Evolutionary conservation across 1,140 invertebrate species (phyloP).

Genomic region (Epicauta chinensis): DNA sequence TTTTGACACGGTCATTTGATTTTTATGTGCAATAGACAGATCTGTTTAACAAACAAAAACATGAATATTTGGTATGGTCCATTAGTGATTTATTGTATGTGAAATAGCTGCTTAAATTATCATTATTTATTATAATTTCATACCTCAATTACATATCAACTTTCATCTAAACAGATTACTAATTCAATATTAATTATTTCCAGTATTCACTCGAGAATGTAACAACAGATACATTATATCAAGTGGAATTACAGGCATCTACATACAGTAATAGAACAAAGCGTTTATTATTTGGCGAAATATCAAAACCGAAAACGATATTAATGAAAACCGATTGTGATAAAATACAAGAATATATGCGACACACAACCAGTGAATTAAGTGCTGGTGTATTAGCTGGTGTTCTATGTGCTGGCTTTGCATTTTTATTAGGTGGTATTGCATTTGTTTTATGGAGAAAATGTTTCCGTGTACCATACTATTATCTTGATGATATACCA

Average conservation of each 20-base stretch:
- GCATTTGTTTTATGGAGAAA: slow-evolving; percentile 73
- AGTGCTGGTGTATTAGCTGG: slow-evolving; percentile 67
- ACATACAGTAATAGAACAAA: slow-evolving; percentile 61
- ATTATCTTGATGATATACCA: slow-evolving; percentile 73
- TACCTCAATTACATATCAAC: too few relatives aligned
- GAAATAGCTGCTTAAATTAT: too few relatives aligned
- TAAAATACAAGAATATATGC: slow-evolving; percentile 51
- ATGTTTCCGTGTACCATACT: slow-evolving; percentile 78
- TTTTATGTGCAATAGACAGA: too few relatives aligned
- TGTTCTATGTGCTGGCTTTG: slow-evolving; percentile 65
- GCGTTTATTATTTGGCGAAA: slow-evolving; percentile 59
- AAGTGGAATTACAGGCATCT: slow-evolving; percentile 65
- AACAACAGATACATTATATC: slow-evolving; percentile 66
- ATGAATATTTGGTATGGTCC: too few relatives aligned
- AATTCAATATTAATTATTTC: too few relatives aligned
- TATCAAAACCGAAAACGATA: slow-evolving; percentile 58
- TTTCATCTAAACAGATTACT: too few relatives aligned
- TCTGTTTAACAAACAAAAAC: too few relatives aligned
- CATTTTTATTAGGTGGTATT: slow-evolving; percentile 62
- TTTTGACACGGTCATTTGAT: too few relatives aligned
- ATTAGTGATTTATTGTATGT: too few relatives aligned
- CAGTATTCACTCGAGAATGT: slow-evolving; percentile 68
- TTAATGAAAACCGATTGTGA: slow-evolving; percentile 62
- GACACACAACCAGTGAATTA: slow-evolving; percentile 54
- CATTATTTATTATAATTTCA: too few relatives aligned